Percentiles rank a stretch among this genome's conserved stretches.
phyloP scores from a whole-genome alignment of 1,140 invertebrate species.

The Hermetia illucens region DNA sequence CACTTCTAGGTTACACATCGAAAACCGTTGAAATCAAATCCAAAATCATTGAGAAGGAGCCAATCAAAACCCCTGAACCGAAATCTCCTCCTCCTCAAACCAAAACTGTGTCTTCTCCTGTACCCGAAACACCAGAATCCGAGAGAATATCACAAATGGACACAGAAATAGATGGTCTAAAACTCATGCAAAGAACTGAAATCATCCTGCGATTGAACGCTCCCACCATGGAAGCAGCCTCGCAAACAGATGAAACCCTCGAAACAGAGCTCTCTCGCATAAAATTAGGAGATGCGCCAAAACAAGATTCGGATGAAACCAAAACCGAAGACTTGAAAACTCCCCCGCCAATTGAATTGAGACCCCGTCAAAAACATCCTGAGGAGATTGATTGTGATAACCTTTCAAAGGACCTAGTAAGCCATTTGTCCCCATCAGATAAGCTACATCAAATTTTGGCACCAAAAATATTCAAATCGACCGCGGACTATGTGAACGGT shows the following conservation, averaged over 20 bases:
- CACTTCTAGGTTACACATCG: neutral
- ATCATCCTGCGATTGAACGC: constrained; percentile 43
- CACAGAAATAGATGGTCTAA: constrained; percentile 19
- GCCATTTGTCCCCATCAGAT: constrained; percentile 48
- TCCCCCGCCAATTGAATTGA: constrained; percentile 24
- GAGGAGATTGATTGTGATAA: constrained; percentile 73
- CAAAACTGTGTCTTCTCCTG: no score
- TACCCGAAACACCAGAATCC: constrained; percentile 3
- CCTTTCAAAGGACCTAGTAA: constrained; percentile 55
- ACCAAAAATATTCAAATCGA: constrained; percentile 55
- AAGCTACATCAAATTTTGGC: constrained; percentile 57
- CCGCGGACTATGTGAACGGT: constrained; percentile 64
- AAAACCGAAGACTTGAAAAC: no score
- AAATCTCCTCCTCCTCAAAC: no score
- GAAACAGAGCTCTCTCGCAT: constrained; percentile 10
- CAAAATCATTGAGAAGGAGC: neutral
- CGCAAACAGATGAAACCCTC: constrained; percentile 40
- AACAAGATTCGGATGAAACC: constrained; percentile 9
- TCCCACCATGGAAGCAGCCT: constrained; percentile 42
- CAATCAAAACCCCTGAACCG: neutral
- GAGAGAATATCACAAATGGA: neutral
- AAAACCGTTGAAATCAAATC: neutral
- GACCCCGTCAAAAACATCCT: constrained; percentile 41
- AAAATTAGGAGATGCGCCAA: neutral
- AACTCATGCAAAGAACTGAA: constrained; percentile 44